Base-by-base conservation (phyloP, 2,888 invertebrate species). In the Eupelmus urozonus region DNA sequence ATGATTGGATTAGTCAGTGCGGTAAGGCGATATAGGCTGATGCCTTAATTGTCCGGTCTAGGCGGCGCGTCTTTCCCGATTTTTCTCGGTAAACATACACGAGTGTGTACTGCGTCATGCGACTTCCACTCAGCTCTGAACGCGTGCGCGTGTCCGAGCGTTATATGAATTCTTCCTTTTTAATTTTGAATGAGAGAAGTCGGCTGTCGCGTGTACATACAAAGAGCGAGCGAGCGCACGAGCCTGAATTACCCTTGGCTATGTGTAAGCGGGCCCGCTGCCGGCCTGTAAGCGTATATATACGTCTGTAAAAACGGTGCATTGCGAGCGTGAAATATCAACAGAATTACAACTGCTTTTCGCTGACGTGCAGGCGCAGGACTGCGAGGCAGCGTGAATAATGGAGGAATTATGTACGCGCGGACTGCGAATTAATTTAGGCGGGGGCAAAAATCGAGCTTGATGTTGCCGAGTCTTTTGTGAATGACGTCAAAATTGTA, bases 151-250 rank as follows among this genome's bases (percentile, higher is more conserved):
- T 25, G 23, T 34, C 23, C 40, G 34, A 40, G 42, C 20, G 20
- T 34, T 34, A 53, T 40, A 75, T 51, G 60, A 71, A 71, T 71
- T 60, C 57, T 76, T 71, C 51, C 65, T 71, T 62, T 72, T 77
- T 77, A 77, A 77, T 72, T 53, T n/a, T 5, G 23, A 60, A 55
- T 11, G 9, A 11, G n/a, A 13, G 34, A n/a, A n/a, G 45, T 5
- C 2, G 29, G n/a, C 29, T 57, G 45, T 11, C 7, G 20, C 23
- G 40, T 5, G 3, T 2, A 27, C 42, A 13, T 11, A 49, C 63
- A 25, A 25, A 72, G n/a, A 4, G 49, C n/a, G n/a, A n/a, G n/a
- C n/a, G n/a, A n/a, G n/a, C n/a, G n/a, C n/a, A n/a, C n/a, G n/a
- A n/a, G n/a, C n/a, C n/a, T n/a, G n/a, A n/a, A n/a, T n/a, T n/a